Evolutionary conservation across 2,888 invertebrate genomes (phyloP).

Genomic region (Leucophenga maculata): DNA sequence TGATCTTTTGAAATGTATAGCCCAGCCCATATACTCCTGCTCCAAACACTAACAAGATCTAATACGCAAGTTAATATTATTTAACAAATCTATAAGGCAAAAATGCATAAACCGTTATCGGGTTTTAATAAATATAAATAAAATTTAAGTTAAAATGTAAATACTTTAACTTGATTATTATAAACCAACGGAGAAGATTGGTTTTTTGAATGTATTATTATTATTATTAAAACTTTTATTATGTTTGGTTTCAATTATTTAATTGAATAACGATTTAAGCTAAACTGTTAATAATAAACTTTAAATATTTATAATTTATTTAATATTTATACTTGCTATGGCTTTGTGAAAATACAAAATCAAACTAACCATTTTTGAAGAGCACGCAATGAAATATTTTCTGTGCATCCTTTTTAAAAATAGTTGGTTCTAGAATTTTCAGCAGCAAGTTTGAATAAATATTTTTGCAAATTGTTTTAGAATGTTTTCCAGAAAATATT

Average conservation of each 20-base stretch:
- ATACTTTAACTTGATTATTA: not conserved
- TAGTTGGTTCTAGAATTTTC: conserved; percentile 64
- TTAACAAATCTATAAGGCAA: conserved; percentile 16
- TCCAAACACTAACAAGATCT: too few species aligned
- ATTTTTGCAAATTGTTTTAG: not conserved
- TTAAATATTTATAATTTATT: too few species aligned
- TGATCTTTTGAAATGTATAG: too few species aligned
- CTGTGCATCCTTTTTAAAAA: conserved; percentile 52
- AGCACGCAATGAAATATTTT: conserved; percentile 40
- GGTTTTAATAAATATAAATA: too few species aligned
- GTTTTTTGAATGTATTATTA: too few species aligned
- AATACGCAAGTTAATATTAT: too few species aligned
- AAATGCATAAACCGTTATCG: not conserved
- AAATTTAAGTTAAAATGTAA: not conserved
- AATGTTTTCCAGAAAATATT: too few species aligned
- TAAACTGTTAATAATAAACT: not conserved
- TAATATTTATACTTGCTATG: not conserved
- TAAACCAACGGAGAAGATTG: too few species aligned
- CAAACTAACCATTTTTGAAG: conserved; percentile 63
- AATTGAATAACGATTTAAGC: not conserved
- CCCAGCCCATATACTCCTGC: too few species aligned
- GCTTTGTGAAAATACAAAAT: conserved; percentile 56
- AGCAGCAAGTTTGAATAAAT: not conserved
- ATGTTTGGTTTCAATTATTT: not conserved
- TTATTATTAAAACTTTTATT: too few species aligned